These are phyloP conservation scores for Nansenia antarctica DNA, from an alignment of 2,113 vertebrate species.

Conservation along the genomic window DNA sequence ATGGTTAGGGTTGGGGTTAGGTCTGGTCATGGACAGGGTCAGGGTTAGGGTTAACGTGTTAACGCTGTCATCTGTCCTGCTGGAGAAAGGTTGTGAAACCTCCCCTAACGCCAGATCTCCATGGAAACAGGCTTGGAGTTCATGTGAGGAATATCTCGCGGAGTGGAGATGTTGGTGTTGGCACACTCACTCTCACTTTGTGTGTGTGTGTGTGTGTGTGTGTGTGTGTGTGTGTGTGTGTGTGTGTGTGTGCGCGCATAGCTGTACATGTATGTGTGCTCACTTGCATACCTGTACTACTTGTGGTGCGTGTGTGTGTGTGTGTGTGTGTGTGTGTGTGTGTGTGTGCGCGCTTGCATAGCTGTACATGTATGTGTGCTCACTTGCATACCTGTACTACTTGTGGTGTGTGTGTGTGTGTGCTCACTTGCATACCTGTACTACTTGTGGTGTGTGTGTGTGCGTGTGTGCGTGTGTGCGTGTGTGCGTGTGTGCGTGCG, in stretches of 20 bases:
- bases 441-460: too few species aligned
- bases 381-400: too few species aligned
- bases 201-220: neutral
- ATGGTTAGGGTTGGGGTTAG: neutral
- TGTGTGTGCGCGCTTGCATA: too few species aligned
- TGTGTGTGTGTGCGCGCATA: conserved; percentile 20
- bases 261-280: neutral
- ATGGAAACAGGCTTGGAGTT: conserved; percentile 39
- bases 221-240: conserved; percentile 4
- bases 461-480: conserved; percentile 19
- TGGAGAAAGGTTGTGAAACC: conserved; percentile 14
- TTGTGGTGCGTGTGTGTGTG: too few species aligned
- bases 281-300: too few species aligned
- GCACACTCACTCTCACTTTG: conserved; percentile 16
- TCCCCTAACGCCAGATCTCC: conserved; percentile 28
- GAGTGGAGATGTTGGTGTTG: conserved; percentile 14
- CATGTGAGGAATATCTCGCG: conserved; percentile 20
- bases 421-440: too few species aligned
- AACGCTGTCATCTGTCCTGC: neutral
- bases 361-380: too few species aligned
- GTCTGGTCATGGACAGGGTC: neutral
- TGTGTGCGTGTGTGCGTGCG: neutral
- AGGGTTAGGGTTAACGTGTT: neutral
- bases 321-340: neutral
- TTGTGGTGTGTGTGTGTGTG: conserved; percentile 16